A percentile compares a stretch with the other conserved stretches of the same genome.
Conservation (phyloP, 2,888 invertebrate genomes). For the Incurvaria masculella region DNA sequence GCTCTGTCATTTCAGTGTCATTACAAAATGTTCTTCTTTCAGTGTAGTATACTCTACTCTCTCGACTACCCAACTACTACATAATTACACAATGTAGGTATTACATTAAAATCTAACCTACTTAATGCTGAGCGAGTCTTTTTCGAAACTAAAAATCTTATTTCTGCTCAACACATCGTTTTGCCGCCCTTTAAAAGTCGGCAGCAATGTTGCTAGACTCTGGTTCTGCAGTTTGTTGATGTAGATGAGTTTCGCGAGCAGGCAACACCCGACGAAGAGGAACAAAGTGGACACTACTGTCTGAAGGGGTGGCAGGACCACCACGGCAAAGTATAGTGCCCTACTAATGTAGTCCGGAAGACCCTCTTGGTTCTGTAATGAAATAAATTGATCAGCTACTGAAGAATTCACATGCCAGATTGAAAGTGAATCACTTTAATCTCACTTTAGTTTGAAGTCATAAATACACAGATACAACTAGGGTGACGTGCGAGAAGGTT, state of each 20-base stretch:
- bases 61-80: no score
- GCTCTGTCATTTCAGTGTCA: no score
- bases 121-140: conserved; percentile 30
- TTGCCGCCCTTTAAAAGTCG: conserved; percentile 30
- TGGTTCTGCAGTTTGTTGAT: conserved; percentile 25
- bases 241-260: conserved; percentile 31
- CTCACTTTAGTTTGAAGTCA: conserved; percentile 3
- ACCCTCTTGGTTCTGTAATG: conserved; percentile 55
- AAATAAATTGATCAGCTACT: conserved; percentile 7
- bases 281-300: conserved; percentile 23
- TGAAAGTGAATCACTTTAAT: conserved; percentile 8
- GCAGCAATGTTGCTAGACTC: conserved; percentile 27
- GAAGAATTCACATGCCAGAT: no score
- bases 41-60: no score
- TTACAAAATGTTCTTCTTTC: no score
- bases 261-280: conserved; percentile 28
- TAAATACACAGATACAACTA: background rate
- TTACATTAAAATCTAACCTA: background rate
- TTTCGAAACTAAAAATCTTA: conserved; percentile 34
- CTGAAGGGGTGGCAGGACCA: conserved; percentile 49
- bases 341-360: conserved; percentile 47
- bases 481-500: background rate
- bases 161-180: conserved; percentile 29
- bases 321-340: conserved; percentile 48
- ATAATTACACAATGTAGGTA: no score